Percentiles rank a stretch among this genome's conserved stretches.
These are phyloP conservation scores for Macrochelys suwanniensis DNA, from an alignment of 2,797 vertebrate species.

Conservation along the genomic window DNA sequence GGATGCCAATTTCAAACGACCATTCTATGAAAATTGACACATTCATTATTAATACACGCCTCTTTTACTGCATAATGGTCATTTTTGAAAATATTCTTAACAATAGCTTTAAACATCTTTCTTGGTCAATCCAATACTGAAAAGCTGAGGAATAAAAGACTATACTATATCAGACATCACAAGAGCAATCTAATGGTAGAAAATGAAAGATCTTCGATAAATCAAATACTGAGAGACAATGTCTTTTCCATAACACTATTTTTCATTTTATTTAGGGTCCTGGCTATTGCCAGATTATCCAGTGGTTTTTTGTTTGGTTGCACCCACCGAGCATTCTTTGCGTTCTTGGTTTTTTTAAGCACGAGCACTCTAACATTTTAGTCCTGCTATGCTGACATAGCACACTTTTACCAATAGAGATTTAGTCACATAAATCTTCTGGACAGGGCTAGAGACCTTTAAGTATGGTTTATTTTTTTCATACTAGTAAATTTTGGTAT, in stretches of 20 bases:
- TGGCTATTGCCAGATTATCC: background rate
- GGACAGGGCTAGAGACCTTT: background rate
- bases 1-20: background rate
- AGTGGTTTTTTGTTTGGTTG: background rate
- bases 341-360: background rate
- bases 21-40: background rate
- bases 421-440: background rate
- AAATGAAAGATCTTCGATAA: background rate
- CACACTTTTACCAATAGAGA: background rate
- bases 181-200: background rate
- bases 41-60: background rate
- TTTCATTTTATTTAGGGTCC: background rate
- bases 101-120: background rate
- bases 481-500: background rate
- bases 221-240: background rate
- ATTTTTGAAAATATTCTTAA: background rate
- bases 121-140: background rate
- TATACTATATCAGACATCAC: background rate
- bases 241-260: background rate
- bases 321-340: background rate
- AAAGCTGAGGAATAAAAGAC: background rate
- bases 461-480: background rate
- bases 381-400: background rate
- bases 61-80: background rate
- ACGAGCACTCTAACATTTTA: background rate